Evolutionary conservation across 2,113 vertebrate genomes (phyloP).

Genomic region (Cervus canadensis): DNA sequence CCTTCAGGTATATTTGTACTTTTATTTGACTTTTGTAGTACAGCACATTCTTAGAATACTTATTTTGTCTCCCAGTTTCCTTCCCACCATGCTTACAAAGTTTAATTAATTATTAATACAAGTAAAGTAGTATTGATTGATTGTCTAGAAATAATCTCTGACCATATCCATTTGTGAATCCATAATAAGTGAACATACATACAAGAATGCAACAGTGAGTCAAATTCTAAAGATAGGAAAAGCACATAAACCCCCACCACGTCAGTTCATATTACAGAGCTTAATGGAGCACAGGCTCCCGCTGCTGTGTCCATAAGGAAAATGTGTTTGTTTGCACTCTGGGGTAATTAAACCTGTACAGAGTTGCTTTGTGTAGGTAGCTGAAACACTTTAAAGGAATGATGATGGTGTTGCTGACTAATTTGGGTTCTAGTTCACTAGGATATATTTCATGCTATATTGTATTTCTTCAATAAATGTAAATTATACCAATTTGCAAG

Average conservation of each 20-base stretch:
- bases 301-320: not conserved
- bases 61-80: not conserved
- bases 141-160: slow-evolving; percentile 30
- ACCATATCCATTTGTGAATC: slow-evolving; percentile 29
- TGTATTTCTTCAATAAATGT: slow-evolving; percentile 34
- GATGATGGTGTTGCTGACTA: not conserved
- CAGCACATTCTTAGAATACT: not conserved
- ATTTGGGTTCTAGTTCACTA: slow-evolving; percentile 26
- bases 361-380: not conserved
- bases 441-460: slow-evolving; percentile 25
- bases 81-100: not conserved
- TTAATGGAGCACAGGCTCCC: not conserved
- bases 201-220: not conserved
- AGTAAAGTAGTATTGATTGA: slow-evolving; percentile 43
- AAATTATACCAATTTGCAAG: slow-evolving; percentile 52
- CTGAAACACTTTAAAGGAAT: not conserved
- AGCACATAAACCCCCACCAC: not conserved
- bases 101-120: slow-evolving; percentile 47
- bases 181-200: not conserved
- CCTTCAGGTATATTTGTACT: not conserved
- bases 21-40: not conserved
- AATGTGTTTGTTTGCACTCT: not conserved
- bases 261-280: not conserved
- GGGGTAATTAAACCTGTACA: not conserved
- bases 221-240: not conserved